Conservation (phyloP, 2,888 invertebrate species). For the Tryphoninae sp. region DNA sequence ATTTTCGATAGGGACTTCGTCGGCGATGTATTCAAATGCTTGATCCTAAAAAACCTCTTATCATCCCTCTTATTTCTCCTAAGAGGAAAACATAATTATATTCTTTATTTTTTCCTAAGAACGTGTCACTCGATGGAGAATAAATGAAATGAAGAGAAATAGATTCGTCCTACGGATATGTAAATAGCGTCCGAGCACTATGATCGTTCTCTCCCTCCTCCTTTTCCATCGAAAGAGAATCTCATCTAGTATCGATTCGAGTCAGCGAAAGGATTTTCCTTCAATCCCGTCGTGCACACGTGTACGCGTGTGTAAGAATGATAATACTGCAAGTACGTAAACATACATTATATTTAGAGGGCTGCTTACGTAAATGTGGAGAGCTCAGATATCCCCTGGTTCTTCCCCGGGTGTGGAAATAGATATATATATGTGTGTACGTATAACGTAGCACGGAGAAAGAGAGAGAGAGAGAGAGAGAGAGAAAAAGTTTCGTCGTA, state of each 20-base stretch:
- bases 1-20: slow-evolving; percentile 43
- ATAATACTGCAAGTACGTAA: slow-evolving; percentile 26
- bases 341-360: slow-evolving; percentile 61
- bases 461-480: slow-evolving; percentile 7
- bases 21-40: slow-evolving; percentile 6
- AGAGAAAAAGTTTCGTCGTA: slow-evolving; percentile 24
- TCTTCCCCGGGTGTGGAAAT: slow-evolving; percentile 55
- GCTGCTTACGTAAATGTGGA: slow-evolving; percentile 64
- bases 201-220: background rate
- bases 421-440: slow-evolving; percentile 15
- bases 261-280: slow-evolving; percentile 52
- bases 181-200: slow-evolving; percentile 22
- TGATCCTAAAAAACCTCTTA: background rate
- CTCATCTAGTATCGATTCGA: slow-evolving; percentile 59
- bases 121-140: background rate
- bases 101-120: background rate
- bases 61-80: background rate
- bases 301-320: slow-evolving; percentile 19
- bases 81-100: background rate
- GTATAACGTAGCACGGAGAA: slow-evolving; percentile 21
- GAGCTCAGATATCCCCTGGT: slow-evolving; percentile 54
- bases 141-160: background rate
- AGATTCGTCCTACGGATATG: slow-evolving; percentile 7
- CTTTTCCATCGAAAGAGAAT: background rate
- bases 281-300: slow-evolving; percentile 41